Conservation (phyloP, 2,113 vertebrate genomes). For the Gila orcuttii region DNA sequence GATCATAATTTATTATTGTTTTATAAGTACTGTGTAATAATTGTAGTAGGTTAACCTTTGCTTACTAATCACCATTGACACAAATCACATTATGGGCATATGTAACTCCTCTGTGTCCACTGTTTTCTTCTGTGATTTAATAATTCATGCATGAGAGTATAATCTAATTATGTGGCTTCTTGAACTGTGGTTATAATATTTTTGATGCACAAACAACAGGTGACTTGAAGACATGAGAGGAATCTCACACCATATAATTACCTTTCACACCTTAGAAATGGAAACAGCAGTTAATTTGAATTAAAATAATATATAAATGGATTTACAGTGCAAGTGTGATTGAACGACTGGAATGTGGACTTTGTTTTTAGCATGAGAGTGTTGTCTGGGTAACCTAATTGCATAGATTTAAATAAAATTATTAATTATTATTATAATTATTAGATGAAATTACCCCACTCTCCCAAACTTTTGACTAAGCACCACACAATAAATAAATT, state of each 20-base stretch:
- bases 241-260: conserved; percentile 12
- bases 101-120: not conserved
- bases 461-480: not conserved
- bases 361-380: not conserved
- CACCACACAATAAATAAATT: not conserved
- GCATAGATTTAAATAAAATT: conserved; percentile 30
- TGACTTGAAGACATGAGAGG: not conserved
- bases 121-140: not conserved
- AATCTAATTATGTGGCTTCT: conserved; percentile 6
- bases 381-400: conserved; percentile 19
- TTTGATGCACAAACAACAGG: conserved; percentile 13
- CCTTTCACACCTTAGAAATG: not conserved
- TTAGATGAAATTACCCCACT: not conserved
- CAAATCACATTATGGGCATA: not conserved
- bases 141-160: not conserved
- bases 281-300: not conserved
- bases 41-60: not conserved
- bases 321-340: not conserved
- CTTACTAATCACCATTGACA: not conserved
- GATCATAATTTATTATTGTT: not conserved
- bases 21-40: not conserved
- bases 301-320: not conserved
- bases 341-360: not conserved
- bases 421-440: not conserved
- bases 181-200: not conserved